phyloP scores from a whole-genome alignment of 2,113 vertebrate genomes.

The Ifrita kowaldi region DNA sequence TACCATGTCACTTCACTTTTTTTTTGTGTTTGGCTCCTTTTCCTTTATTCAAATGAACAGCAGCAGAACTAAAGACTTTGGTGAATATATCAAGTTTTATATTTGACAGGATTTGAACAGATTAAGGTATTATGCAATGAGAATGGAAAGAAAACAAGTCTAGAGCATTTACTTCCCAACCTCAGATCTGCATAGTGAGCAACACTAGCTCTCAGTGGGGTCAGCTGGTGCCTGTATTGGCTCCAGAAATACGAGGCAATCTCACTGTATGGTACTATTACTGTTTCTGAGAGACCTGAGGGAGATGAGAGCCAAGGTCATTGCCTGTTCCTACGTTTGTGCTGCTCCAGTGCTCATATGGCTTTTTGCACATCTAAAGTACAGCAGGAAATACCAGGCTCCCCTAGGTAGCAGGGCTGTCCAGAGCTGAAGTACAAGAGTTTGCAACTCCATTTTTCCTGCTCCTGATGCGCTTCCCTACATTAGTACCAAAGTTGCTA shows the following conservation, averaged over 20 bases:
- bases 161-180: neutral
- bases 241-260: neutral
- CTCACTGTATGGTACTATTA: neutral
- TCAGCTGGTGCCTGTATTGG: neutral
- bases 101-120: neutral
- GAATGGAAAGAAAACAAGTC: neutral
- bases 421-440: neutral
- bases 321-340: neutral
- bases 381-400: neutral
- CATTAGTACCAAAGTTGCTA: neutral
- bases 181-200: fast-evolving
- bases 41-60: neutral
- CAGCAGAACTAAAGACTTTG: neutral
- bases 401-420: neutral
- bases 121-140: neutral
- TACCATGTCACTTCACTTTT: neutral
- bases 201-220: neutral
- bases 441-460: neutral
- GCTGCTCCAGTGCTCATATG: neutral
- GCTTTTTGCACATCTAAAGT: neutral
- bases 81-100: neutral
- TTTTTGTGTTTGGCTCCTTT: neutral
- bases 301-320: neutral
- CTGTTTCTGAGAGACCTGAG: neutral
- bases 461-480: neutral